Percentiles rank a stretch among this genome's conserved stretches.
phyloP scores from a whole-genome alignment of 1,140 invertebrate genomes.

The Drosophila prosaltans region DNA sequence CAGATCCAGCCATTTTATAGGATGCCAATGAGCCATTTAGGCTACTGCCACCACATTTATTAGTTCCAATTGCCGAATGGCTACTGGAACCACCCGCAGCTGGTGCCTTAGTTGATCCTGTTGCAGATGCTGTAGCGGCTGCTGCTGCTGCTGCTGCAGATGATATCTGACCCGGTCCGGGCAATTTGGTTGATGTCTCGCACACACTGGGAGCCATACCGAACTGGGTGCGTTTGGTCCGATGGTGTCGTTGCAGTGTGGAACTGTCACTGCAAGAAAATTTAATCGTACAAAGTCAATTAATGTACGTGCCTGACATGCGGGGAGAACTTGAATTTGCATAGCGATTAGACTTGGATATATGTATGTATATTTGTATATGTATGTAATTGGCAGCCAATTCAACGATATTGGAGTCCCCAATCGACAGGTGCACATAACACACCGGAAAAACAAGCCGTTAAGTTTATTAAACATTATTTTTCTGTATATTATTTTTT shows the following conservation, averaged over 20 bases:
- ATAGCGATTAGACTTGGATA: slow-evolving; percentile 26
- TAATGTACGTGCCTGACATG: slow-evolving; percentile 56
- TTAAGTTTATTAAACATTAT: slow-evolving; percentile 75
- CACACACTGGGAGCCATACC: slow-evolving; percentile 80
- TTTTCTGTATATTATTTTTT: slow-evolving; percentile 35
- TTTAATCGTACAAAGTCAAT: slow-evolving; percentile 53
- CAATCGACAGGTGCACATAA: slow-evolving; percentile 47
- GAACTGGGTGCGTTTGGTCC: slow-evolving; percentile 15
- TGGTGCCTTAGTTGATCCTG: slow-evolving; percentile 12
- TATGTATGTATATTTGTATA: slow-evolving; percentile 18
- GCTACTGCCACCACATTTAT: slow-evolving; percentile 74
- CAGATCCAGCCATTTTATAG: slow-evolving; percentile 78
- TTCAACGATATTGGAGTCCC: slow-evolving; percentile 32
- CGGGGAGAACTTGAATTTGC: slow-evolving; percentile 64
- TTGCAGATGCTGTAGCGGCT: slow-evolving; percentile 1
- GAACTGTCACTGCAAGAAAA: slow-evolving; percentile 66
- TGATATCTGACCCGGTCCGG: slow-evolving; percentile 32
- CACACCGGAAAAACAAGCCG: slow-evolving; percentile 77
- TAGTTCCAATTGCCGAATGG: slow-evolving; percentile 37
- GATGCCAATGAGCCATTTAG: slow-evolving; percentile 77
- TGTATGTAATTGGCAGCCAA: slow-evolving; percentile 12
- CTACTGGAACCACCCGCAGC: slow-evolving; percentile 39
- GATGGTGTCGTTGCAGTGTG: slow-evolving; percentile 61
- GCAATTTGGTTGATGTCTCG: slow-evolving; percentile 63
- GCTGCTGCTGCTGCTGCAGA: slow-evolving; percentile 16